Evolutionary conservation across 2,888 invertebrate species (phyloP), one percentile per base, ranked within the genome.

Genomic region (Brenthis hecate): DNA sequence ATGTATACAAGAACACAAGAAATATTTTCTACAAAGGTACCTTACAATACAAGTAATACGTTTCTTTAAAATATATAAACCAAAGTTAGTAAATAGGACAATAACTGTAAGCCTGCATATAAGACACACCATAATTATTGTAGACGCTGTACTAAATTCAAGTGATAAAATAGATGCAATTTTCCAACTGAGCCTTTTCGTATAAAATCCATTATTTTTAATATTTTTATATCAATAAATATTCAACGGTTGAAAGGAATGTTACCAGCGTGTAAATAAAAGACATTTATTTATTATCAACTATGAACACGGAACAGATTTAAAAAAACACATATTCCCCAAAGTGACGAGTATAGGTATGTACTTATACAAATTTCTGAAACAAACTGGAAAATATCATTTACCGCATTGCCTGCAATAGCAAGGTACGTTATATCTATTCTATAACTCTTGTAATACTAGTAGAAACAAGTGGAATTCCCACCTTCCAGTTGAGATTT

Each of bases 301-400:
- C 56, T 64, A 69, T 67, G 62, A 69, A 65, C 65, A 69, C 65
- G 56, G 62, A 69, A 61, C 57, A 36, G 67, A 36, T 28, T 57
- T 43, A 65, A 53, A 61, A 51, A 53, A 65, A 51, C 64, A 65
- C 65, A 55, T 50, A 50, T 50, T 13, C 32, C 48, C 32, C n/a
- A 48, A 13, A 32, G 50, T 50, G 28, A 48, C 23, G 14, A 16
- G n/a, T 13, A 48, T 28, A 43, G 11, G 8, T 43, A 36, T 11
- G 11, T 50, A 60, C 3, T 13, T 50, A 50, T 28, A 50, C n/a
- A 16, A 48, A 28, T 28, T 48, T 48, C 48, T 50, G 48, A n/a
- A 28, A 48, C 36, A 11, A 43, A 11, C 36, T 43, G n/a, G 2
- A 23, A 60, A 48, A 50, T 32, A 60, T 8, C 36, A 11, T 43